Evolutionary conservation across 2,797 vertebrate species (phyloP), one percentile per base, ranked within the genome.

Genomic region (Urosaurus nigricauda): DNA sequence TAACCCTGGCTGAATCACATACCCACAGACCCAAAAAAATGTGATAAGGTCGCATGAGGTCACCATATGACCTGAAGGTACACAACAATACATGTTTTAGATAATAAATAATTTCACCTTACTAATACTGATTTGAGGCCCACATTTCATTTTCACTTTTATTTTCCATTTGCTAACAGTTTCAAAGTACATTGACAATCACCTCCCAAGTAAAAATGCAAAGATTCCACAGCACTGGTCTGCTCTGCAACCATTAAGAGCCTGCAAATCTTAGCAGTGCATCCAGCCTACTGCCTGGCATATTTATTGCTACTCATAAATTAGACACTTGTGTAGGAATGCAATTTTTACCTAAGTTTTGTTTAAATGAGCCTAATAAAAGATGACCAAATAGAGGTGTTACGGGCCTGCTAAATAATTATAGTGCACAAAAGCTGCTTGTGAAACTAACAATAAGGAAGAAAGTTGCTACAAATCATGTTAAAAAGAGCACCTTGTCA

Each of bases 271-370:
- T 93, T 92, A 26, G 0, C 94, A 94, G 93, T 94, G 87, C 91
- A 80, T 82, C 93, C 96, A 95, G 96, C 93, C 92, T 0, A 0
- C 81, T 92, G 94, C 95, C 90, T 60, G 88, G 88, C 85, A n/a
- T 95, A 93, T 96, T 96, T 97, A 97, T 94, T 95, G 93, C 92
- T 94, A 90, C 96, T 96, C 96, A 94, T 95, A 96, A 97, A 96
- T 95, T 95, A 96, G 93, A 93, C 26, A 14, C 92, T 94, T 92
- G 93, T 93, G 88, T 91, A 94, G 94, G 95, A 96, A 96, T 91
- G 95, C 96, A 96, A 94, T 5, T 96, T 96, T 96, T 92, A 96
- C 95, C 92, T 94, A 91, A 86, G 86, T 89, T 92, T 88, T 92
- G 93, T 94, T 94, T 96, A 96, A 96, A 95, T 88, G 89, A 95